phyloP scores from a whole-genome alignment of 1,140 invertebrate genomes.

The Drosophila hydei region DNA sequence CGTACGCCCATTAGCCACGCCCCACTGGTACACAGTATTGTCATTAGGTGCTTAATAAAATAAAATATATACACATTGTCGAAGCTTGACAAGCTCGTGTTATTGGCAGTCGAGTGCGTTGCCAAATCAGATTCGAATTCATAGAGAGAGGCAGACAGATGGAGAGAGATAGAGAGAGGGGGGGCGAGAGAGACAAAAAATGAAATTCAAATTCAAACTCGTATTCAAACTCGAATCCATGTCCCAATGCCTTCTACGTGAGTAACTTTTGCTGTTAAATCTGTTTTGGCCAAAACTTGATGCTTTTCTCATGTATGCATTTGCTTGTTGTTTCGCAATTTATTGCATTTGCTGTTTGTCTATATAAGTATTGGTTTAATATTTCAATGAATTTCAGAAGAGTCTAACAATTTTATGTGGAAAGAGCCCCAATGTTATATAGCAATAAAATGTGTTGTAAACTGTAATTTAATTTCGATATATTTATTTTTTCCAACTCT shows the following conservation, averaged over 20 bases:
- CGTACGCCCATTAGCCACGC: not conserved
- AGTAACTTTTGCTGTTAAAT: conserved; percentile 32
- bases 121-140: conserved; percentile 1
- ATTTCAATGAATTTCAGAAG: not conserved
- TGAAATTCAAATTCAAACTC: not conserved
- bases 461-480: too few species aligned
- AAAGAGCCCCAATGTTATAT: too few species aligned
- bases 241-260: not conserved
- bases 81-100: conserved; percentile 4
- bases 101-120: conserved; percentile 33
- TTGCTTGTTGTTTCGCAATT: not conserved
- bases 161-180: not conserved
- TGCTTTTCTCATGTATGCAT: conserved; percentile 25
- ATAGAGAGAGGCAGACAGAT: too few species aligned
- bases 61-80: not conserved
- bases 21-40: not conserved
- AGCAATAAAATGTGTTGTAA: too few species aligned
- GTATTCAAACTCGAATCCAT: conserved; percentile 12
- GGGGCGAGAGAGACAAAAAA: not conserved
- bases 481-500: too few species aligned
- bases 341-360: not conserved
- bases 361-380: not conserved
- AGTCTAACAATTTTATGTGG: too few species aligned
- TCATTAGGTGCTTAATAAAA: conserved; percentile 24
- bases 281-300: conserved; percentile 14